Evolutionary conservation across 1,140 invertebrate genomes (phyloP).

Genomic region (Bathynomus jamesi): DNA sequence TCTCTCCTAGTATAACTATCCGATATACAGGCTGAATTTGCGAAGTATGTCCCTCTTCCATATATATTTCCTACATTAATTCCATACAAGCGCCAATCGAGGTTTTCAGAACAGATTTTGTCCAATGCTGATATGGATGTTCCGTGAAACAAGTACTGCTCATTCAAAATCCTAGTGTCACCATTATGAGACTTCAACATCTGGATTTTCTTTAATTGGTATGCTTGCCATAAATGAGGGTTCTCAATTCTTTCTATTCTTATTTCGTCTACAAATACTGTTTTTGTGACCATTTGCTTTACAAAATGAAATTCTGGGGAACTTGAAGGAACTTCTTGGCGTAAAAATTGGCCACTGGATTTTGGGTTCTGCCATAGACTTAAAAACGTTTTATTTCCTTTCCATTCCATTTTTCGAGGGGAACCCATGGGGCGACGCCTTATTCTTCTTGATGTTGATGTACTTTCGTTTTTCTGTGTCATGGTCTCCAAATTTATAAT

Average conservation of each 20-base stretch:
- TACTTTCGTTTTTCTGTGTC: constrained; percentile 5
- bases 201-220: constrained; percentile 28
- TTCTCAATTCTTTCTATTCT: constrained; percentile 24
- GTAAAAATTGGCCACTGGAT: constrained; percentile 5
- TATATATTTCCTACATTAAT: constrained; percentile 26
- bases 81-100: constrained; percentile 32
- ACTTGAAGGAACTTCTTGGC: neutral
- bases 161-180: constrained; percentile 11
- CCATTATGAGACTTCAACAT: constrained; percentile 6
- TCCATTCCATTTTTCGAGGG: neutral
- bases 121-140: constrained; percentile 22
- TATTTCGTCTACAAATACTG: constrained; percentile 2
- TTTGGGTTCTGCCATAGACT: constrained; percentile 4
- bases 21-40: constrained; percentile 16
- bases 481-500: constrained; percentile 9
- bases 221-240: constrained; percentile 22
- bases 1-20: constrained; percentile 15
- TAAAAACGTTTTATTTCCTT: constrained; percentile 14
- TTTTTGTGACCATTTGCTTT: constrained; percentile 11
- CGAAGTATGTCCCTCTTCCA: constrained; percentile 31
- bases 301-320: constrained; percentile 24
- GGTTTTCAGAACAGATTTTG: constrained; percentile 22
- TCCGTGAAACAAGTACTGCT: constrained; percentile 35
- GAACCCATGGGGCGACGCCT: constrained; percentile 18
- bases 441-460: constrained; percentile 1